These are phyloP conservation scores for Drosophila sucinea DNA, from an alignment of 1,140 invertebrate species.

Conservation along the genomic window DNA sequence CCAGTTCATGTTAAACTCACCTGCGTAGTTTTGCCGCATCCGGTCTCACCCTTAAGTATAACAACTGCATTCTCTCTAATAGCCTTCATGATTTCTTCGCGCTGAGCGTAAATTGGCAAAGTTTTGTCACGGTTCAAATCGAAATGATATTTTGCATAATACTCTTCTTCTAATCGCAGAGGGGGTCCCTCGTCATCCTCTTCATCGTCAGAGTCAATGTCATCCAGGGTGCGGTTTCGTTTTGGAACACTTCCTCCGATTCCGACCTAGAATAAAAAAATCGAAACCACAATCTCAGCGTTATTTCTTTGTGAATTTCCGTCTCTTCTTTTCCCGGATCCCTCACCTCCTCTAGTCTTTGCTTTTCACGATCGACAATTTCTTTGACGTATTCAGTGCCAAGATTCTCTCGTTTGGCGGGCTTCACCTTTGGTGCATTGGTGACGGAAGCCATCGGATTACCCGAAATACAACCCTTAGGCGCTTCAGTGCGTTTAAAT, in stretches of 20 bases:
- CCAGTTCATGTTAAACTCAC: constrained; percentile 42
- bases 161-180: constrained; percentile 54
- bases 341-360: constrained; percentile 52
- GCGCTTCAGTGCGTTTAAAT: constrained; percentile 42
- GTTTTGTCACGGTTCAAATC: constrained; percentile 61
- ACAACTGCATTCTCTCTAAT: constrained; percentile 68
- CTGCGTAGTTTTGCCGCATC: constrained; percentile 95
- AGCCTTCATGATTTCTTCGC: constrained; percentile 53
- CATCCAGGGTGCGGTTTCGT: constrained; percentile 37
- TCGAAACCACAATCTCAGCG: constrained; percentile 3
- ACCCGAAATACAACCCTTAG: constrained; percentile 39
- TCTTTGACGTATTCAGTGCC: constrained; percentile 60
- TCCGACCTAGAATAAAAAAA: constrained; percentile 8
- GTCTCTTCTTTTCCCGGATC: neutral
- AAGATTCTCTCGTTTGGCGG: constrained; percentile 56
- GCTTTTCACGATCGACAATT: constrained; percentile 49
- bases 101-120: constrained; percentile 67
- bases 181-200: constrained; percentile 7
- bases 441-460: neutral
- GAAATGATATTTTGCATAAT: constrained; percentile 65
- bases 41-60: constrained; percentile 76
- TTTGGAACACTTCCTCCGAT: neutral
- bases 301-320: neutral
- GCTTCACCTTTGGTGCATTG: constrained; percentile 33
- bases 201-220: constrained; percentile 63